A percentile compares a stretch with the other conserved stretches of the same genome.
Conservation (phyloP, 2,888 invertebrate species). For the Drosophila quinaria region DNA sequence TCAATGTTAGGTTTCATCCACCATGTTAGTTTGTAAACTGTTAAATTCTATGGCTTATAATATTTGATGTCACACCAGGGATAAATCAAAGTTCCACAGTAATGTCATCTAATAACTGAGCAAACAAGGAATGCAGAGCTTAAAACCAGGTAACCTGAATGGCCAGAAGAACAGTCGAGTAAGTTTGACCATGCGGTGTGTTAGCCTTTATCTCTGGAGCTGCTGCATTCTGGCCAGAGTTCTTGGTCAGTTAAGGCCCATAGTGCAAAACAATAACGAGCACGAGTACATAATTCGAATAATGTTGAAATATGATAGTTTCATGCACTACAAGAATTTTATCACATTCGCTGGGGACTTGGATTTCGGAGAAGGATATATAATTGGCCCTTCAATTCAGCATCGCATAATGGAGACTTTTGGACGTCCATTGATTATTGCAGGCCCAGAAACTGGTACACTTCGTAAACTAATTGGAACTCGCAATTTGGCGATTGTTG, state of each 20-base stretch:
- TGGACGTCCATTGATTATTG: slow-evolving; percentile 19
- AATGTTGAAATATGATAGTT: background rate
- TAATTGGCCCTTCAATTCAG: background rate
- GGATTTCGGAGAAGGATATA: background rate
- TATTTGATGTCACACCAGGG: background rate
- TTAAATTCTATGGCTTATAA: background rate
- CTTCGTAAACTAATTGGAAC: background rate
- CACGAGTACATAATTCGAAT: background rate
- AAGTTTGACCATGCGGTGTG: slow-evolving; percentile 29
- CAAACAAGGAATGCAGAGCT: slow-evolving; percentile 15
- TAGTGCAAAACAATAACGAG: slow-evolving; percentile 3
- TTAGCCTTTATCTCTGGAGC: slow-evolving; percentile 10
- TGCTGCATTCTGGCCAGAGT: slow-evolving; percentile 2
- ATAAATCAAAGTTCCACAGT: background rate
- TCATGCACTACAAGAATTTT: background rate
- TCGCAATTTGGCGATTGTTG: slow-evolving; percentile 1
- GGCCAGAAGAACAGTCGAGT: slow-evolving; percentile 19
- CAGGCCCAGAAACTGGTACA: background rate
- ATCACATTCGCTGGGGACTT: slow-evolving; percentile 10
- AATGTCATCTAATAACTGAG: slow-evolving; percentile 34
- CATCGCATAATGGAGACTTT: slow-evolving; percentile 20
- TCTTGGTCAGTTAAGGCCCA: background rate
- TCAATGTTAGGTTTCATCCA: no score
- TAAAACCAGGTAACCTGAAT: background rate
- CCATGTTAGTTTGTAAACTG: background rate